Evolutionary conservation across 2,113 vertebrate species (phyloP).

Genomic region (Gobio gobio): DNA sequence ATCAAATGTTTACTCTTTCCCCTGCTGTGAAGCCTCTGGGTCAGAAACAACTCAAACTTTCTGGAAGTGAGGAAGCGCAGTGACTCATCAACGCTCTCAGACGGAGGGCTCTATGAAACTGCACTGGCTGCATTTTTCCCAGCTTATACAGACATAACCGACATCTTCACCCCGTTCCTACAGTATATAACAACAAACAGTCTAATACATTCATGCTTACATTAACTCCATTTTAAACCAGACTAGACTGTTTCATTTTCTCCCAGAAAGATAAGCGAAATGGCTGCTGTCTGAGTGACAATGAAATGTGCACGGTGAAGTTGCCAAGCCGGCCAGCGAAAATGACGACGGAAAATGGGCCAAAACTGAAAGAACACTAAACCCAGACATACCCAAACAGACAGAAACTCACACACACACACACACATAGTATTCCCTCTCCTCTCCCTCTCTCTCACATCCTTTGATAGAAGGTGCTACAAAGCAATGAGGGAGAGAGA

Average conservation of each 20-base stretch:
- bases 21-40: background rate
- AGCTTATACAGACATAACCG: constrained; percentile 43
- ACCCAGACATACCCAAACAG: constrained; percentile 70
- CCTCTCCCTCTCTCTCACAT: constrained; percentile 80
- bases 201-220: constrained; percentile 62
- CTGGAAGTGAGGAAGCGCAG: constrained; percentile 1
- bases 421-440: constrained; percentile 64
- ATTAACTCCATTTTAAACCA: constrained; percentile 62
- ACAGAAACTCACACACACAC: constrained; percentile 68
- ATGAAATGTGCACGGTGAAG: constrained; percentile 58
- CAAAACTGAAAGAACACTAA: constrained; percentile 60
- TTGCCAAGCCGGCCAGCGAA: constrained; percentile 64
- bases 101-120: constrained; percentile 47
- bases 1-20: background rate
- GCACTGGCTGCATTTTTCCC: constrained; percentile 56
- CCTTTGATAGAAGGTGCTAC: constrained; percentile 89
- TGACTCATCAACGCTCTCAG: constrained; percentile 22
- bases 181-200: constrained; percentile 61
- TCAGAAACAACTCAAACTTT: constrained; percentile 28
- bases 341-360: constrained; percentile 44
- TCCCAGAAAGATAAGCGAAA: constrained; percentile 62
- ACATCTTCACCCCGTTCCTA: constrained; percentile 31
- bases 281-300: constrained; percentile 62
- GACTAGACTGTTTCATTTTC: constrained; percentile 65
- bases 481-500: constrained; percentile 86